Conservation (phyloP, 2,113 vertebrate genomes). For the Syngnathus scovelli region DNA sequence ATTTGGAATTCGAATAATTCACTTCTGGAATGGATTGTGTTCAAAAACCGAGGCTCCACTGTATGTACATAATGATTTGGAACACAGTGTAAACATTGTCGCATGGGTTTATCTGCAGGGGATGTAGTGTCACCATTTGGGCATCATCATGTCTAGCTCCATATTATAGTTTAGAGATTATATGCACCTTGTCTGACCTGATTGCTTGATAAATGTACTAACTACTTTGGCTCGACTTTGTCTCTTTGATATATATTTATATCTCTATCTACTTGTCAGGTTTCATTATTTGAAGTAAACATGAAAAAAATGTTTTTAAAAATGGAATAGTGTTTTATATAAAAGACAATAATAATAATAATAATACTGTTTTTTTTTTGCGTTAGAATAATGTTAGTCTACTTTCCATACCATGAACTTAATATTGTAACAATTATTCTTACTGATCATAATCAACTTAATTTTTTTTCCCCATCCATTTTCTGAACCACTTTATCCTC, state of each 20-base stretch:
- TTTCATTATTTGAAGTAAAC: conserved; percentile 11
- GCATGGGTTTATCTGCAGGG: not conserved
- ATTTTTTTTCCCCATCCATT: no score
- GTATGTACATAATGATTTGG: not conserved
- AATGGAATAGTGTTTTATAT: not conserved
- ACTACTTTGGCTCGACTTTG: conserved; percentile 41
- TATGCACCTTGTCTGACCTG: conserved; percentile 32
- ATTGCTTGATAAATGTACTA: conserved; percentile 44
- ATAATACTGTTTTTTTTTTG: no score
- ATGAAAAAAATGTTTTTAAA: not conserved
- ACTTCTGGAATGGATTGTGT: no score
- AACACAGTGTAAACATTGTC: not conserved
- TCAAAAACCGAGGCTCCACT: no score
- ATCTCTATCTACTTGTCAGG: conserved; percentile 12
- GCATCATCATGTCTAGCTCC: not conserved
- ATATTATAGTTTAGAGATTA: not conserved
- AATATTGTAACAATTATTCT: no score
- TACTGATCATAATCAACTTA: no score
- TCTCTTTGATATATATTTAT: conserved; percentile 7
- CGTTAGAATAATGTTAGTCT: no score
- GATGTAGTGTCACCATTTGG: not conserved
- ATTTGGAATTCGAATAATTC: no score
- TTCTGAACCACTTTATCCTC: no score
- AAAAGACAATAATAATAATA: not conserved
- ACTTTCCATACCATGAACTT: no score